These are phyloP conservation scores for Empidonax traillii DNA, from an alignment of 2,113 vertebrate genomes.

Conservation along the genomic window DNA sequence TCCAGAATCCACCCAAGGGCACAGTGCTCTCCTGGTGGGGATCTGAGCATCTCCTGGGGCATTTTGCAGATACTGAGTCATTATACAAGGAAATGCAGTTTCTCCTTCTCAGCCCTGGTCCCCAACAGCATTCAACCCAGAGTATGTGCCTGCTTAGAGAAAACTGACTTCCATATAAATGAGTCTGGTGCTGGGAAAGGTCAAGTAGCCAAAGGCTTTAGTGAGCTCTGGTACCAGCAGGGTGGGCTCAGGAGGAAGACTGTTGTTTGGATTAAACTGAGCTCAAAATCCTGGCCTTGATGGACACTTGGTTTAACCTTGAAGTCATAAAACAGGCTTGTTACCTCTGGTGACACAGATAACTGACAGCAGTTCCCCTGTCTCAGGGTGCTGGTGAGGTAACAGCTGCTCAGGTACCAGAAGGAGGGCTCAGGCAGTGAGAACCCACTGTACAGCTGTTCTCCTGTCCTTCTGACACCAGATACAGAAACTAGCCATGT, in stretches of 20 bases:
- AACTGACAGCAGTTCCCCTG: not conserved
- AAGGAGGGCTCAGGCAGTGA: not conserved
- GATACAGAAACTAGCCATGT: not conserved
- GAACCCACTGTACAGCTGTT: not conserved
- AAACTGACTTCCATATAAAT: not conserved
- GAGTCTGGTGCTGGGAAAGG: not conserved
- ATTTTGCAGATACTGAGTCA: not conserved
- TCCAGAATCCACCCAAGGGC: rapidly evolving
- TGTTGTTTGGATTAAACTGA: not conserved
- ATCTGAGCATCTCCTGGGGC: not conserved
- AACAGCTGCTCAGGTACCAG: not conserved
- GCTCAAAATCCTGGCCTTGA: not conserved
- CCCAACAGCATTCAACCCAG: not conserved
- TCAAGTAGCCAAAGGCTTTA: not conserved
- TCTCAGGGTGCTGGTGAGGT: not conserved
- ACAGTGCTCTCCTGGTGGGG: not conserved
- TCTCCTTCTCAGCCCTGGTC: rapidly evolving
- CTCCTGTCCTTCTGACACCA: not conserved
- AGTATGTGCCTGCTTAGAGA: not conserved
- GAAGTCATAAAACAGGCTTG: not conserved
- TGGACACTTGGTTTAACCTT: not conserved
- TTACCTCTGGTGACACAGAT: not conserved
- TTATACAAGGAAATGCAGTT: not conserved
- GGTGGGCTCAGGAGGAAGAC: not conserved
- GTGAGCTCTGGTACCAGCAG: not conserved